A percentile compares a stretch with the other conserved stretches of the same genome.
Conservation (phyloP, 2,113 vertebrate genomes). For the Onychorhynchus coronatus region DNA sequence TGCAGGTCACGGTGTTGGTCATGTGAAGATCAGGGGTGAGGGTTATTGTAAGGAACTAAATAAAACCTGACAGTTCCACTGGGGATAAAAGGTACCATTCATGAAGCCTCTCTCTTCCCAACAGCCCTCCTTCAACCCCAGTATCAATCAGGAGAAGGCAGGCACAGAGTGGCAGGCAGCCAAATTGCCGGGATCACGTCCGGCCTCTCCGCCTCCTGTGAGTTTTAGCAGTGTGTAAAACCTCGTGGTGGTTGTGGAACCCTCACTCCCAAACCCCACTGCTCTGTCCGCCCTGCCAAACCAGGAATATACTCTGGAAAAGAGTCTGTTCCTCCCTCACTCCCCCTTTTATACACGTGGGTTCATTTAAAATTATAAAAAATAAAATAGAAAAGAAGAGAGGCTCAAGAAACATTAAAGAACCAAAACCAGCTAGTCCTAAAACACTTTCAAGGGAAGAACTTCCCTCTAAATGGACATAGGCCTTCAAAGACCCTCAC, state of each 20-base stretch:
- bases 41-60: neutral
- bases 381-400: neutral
- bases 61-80: neutral
- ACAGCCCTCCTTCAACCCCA: neutral
- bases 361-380: fast-evolving
- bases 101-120: neutral
- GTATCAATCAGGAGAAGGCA: neutral
- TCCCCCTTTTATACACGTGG: neutral
- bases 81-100: constrained; percentile 27
- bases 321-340: neutral
- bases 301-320: neutral
- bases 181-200: neutral
- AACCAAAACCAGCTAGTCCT: fast-evolving
- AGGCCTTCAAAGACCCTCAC: neutral
- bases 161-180: neutral
- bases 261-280: neutral
- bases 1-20: neutral
- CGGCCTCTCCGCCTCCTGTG: neutral
- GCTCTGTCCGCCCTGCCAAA: neutral
- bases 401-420: neutral
- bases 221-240: neutral
- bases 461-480: neutral
- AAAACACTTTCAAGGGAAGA: neutral
- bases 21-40: constrained; percentile 36
- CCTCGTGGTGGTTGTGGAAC: neutral